These are phyloP conservation scores for Tonatia bakeri DNA, from an alignment of 2,113 vertebrate genomes.

Conservation along the genomic window DNA sequence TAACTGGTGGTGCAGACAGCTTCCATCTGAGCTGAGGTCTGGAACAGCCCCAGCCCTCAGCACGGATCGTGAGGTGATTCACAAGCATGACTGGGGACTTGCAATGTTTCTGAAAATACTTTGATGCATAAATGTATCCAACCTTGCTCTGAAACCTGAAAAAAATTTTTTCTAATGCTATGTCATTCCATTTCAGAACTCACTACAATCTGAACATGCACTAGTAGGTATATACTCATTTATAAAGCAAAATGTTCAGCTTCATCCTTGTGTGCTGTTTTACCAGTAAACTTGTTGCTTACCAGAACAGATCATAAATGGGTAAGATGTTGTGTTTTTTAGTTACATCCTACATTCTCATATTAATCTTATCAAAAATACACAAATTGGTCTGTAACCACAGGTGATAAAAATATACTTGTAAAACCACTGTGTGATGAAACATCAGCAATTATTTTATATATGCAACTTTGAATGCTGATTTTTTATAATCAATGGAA, in stretches of 20 bases:
- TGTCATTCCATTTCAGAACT: not conserved
- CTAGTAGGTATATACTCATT: not conserved
- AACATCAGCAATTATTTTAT: not conserved
- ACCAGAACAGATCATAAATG: not conserved
- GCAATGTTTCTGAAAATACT: not conserved
- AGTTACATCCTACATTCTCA: not conserved
- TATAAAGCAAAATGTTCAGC: not conserved
- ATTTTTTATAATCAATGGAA: not conserved
- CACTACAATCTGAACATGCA: not conserved
- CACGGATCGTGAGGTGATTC: not conserved
- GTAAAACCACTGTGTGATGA: not conserved
- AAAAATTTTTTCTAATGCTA: not conserved
- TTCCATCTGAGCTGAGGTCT: not conserved
- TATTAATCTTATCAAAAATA: not conserved
- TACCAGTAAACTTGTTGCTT: not conserved
- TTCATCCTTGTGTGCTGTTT: not conserved
- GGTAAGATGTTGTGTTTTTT: not conserved
- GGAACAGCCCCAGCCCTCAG: not conserved
- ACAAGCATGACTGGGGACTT: too few species aligned
- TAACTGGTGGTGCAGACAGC: not conserved
- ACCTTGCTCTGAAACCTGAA: not conserved
- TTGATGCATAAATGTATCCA: not conserved
- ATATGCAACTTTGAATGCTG: not conserved
- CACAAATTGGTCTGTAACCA: not conserved
- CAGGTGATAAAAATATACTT: not conserved